Percentiles rank a stretch among this genome's conserved stretches.
These are phyloP conservation scores for Xiphophorus hellerii DNA, from an alignment of 2,113 vertebrate species.

Conservation along the genomic window DNA sequence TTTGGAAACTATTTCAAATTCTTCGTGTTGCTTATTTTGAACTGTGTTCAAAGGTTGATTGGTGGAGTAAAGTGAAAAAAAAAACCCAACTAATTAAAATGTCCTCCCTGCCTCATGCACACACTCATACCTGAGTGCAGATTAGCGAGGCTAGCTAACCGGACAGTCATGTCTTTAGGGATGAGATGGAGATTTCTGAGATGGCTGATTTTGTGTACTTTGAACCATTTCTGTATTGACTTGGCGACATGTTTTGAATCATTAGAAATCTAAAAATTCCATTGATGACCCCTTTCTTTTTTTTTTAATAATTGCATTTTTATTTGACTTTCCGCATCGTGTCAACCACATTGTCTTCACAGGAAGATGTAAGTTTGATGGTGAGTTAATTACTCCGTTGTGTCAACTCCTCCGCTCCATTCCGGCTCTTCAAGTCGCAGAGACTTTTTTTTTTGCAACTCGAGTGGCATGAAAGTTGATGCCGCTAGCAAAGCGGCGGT, in stretches of 20 bases:
- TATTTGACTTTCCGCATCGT: not conserved
- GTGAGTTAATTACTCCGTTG: constrained; percentile 27
- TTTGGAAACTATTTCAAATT: not conserved
- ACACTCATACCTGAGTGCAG: too few relatives aligned
- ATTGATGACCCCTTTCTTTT: too few relatives aligned
- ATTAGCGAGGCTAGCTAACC: too few relatives aligned
- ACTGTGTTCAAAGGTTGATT: not conserved
- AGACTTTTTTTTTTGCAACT: constrained; percentile 4
- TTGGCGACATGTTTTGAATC: too few relatives aligned
- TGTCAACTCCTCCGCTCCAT: not conserved
- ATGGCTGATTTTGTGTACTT: too few relatives aligned
- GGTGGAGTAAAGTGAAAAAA: too few relatives aligned
- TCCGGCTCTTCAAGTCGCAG: not conserved
- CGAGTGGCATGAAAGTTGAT: constrained; percentile 15
- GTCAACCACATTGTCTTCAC: not conserved
- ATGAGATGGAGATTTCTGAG: too few relatives aligned
- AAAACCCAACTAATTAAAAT: not conserved
- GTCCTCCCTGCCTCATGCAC: not conserved
- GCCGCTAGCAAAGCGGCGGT: not conserved
- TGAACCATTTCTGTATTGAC: too few relatives aligned
- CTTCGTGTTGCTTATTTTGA: not conserved
- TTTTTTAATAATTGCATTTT: not conserved
- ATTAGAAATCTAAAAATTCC: too few relatives aligned
- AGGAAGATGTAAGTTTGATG: constrained; percentile 3
- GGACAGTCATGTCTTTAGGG: too few relatives aligned